A percentile compares a stretch with the other conserved stretches of the same genome.
Evolutionary conservation across 2,797 vertebrate genomes (phyloP).

Genomic region (Prionace glauca): DNA sequence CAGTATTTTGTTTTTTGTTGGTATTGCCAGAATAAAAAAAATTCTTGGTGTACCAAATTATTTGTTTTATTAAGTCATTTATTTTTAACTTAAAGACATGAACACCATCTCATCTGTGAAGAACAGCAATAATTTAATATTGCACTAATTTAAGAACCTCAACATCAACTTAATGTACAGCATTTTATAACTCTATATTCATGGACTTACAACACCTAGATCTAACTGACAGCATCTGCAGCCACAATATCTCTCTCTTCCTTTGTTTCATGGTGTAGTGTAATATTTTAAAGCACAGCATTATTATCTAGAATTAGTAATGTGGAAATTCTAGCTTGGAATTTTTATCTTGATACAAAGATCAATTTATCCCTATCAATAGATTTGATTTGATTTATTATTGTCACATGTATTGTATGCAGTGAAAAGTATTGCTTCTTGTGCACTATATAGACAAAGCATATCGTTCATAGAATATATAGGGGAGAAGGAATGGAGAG

Average conservation of each 20-base stretch:
- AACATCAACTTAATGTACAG: neutral
- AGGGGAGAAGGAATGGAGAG: no score
- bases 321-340: neutral
- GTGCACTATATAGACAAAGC: no score
- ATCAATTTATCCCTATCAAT: neutral
- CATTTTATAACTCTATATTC: neutral
- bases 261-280: neutral
- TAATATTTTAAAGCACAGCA: neutral
- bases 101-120: neutral
- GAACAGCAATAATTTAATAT: neutral
- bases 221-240: neutral
- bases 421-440: no score
- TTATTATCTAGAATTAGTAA: neutral
- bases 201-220: neutral
- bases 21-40: constrained; percentile 33
- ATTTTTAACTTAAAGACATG: neutral
- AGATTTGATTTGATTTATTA: neutral
- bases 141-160: neutral
- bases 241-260: neutral
- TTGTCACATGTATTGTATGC: no score
- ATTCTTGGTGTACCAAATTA: constrained; percentile 24
- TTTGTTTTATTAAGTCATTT: constrained; percentile 19
- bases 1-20: constrained; percentile 16
- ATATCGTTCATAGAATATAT: no score
- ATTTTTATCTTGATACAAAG: neutral